A percentile compares a stretch with the other conserved stretches of the same genome.
Conservation (phyloP, 1,140 invertebrate species). For the Nephila pilipes region DNA sequence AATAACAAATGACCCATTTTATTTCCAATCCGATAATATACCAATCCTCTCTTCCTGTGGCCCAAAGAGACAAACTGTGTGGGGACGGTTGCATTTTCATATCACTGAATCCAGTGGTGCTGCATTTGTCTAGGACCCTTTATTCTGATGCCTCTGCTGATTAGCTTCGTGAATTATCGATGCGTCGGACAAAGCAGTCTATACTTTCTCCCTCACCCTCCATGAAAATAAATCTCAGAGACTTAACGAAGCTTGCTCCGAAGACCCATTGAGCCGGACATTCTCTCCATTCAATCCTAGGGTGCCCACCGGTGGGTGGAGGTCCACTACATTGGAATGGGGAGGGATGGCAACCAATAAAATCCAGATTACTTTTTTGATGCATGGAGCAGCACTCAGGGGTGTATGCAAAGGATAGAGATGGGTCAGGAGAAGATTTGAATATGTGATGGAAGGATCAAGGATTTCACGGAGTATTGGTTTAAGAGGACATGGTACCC, state of each 20-base stretch:
- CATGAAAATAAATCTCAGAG: slow-evolving; percentile 50
- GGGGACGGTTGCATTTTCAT: slow-evolving; percentile 3
- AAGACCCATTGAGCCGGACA: slow-evolving; percentile 42
- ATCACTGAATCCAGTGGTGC: neutral
- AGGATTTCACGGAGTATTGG: neutral
- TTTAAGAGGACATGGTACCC: too few relatives aligned
- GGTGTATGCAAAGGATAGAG: neutral
- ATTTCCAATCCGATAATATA: neutral
- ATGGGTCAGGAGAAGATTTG: neutral
- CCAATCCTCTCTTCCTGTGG: neutral
- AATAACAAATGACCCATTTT: neutral
- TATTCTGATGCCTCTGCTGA: slow-evolving; percentile 36
- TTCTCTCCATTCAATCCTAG: slow-evolving; percentile 4
- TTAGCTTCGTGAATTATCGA: slow-evolving; percentile 55
- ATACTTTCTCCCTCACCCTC: neutral
- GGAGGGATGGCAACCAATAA: neutral
- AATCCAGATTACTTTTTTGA: slow-evolving; percentile 22
- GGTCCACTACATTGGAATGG: neutral
- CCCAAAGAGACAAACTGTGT: neutral
- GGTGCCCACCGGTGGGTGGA: neutral
- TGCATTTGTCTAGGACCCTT: neutral
- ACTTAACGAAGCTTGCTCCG: slow-evolving; percentile 48
- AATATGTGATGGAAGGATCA: neutral
- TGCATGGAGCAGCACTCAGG: neutral
- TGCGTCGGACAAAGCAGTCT: neutral